Evolutionary conservation across 2,797 vertebrate genomes (phyloP).

Genomic region (Intellagama lesueurii): DNA sequence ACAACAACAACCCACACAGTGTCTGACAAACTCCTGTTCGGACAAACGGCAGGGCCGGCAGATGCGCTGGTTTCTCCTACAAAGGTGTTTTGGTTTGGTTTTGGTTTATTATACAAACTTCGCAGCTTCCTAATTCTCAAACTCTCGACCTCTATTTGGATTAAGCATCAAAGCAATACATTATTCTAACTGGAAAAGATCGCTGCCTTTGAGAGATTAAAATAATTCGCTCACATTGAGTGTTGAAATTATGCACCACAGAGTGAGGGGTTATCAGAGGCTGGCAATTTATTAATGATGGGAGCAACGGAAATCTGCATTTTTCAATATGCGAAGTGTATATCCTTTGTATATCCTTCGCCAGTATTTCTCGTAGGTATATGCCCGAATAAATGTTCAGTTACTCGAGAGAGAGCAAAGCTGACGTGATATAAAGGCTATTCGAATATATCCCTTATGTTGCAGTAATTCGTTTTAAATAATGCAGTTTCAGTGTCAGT

Average conservation of each 20-base stretch:
- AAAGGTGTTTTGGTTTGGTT: background rate
- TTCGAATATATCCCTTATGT: background rate
- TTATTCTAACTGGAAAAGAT: background rate
- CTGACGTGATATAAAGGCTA: background rate
- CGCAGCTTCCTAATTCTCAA: background rate
- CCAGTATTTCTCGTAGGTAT: background rate
- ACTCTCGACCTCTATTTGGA: background rate
- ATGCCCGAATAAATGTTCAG: background rate
- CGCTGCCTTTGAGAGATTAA: background rate
- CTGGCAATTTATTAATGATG: background rate
- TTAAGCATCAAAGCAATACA: background rate
- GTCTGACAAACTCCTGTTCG: background rate
- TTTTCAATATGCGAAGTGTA: background rate
- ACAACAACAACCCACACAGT: background rate
- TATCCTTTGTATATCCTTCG: background rate
- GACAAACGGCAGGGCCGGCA: background rate
- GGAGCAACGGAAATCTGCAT: background rate
- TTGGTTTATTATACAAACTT: background rate
- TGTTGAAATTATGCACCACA: too few species aligned
- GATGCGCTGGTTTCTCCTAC: background rate
- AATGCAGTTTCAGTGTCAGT: background rate
- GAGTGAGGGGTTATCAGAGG: background rate
- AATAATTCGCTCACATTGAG: background rate
- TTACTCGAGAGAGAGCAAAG: too few species aligned
- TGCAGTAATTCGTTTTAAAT: rapidly evolving